Evolutionary conservation across 1,140 invertebrate species (phyloP), one percentile per base, ranked within the genome.

Genomic region (Liolophura sinensis): DNA sequence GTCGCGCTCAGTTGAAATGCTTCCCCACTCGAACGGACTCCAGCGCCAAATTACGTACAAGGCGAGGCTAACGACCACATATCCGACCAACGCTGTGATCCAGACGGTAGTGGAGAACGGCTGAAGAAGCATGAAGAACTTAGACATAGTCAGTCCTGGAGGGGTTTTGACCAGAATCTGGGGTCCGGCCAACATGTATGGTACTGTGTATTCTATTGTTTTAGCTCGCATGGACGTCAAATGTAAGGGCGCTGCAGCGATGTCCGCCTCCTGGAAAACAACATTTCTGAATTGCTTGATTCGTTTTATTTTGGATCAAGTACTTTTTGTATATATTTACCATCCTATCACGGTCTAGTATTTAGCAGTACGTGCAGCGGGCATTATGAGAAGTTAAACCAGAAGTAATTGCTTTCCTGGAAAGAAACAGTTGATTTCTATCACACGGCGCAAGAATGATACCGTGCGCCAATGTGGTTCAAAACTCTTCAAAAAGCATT

Each of bases 101-200:
- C 97, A 99, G 81, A 98, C 97, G 85, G 98, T 96, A 75, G 93
- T 92, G 61, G 94, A 96, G 54, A 99, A 87, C 27, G 97, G 97
- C 83, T 94, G 93, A 76, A 99, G 89, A 84, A 99, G 97, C 76
- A 94, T 95, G 85, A 98, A 97, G 14, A 97, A 93, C 18, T 93
- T 92, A 20, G 85, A 77, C 76, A 92, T 91, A 79, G 92, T 91
- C 84, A 96, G 96, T 64, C 93, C 89, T 18, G 56, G 62, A 24
- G 71, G 68, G 15, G 61, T 63, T 57, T 73, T 73, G 49, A 64
- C 63, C 15, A 73, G 56, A 51, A 73, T 66, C n/a, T 56, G 40
- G 18, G 60, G 57, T 16, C 69, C 72, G 47, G 67, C 31, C 7
- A 40, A 24, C 20, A 73, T 59, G 54, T 67, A 61, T 0, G 72